Base-by-base conservation (phyloP, 2,797 vertebrate genomes). In the Hozukius guyotensis region DNA sequence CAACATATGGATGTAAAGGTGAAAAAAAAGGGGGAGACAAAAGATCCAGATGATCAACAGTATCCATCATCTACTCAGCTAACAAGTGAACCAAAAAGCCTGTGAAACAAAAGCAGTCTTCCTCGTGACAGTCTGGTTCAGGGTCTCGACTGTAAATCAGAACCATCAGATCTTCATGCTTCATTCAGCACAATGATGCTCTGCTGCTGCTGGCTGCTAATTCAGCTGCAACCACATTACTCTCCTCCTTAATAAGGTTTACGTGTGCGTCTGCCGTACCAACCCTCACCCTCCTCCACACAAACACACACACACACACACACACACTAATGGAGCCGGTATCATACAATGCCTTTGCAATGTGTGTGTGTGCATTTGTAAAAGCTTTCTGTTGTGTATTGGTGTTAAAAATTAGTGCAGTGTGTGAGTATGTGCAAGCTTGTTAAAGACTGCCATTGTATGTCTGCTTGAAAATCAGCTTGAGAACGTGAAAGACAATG, bases 171-270 rank as follows among this genome's bases (percentile, higher is more conserved):
- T 81, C 42, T 42, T 71, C 29, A 60, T 68, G 78, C 64, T 81
- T 77, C 87, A 78, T 76, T 84, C 83, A 81, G 81, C 66, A 75
- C 70, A 59, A 80, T 53, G 82, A 83, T 78, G 78, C 77, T 87
- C 82, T 18, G 76, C 84, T 88, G 80, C 83, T 75, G 75, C 78
- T 29, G 11, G 70, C 81, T 66, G 82, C 83, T 92, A 92, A 93
- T 93, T 91, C 89, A 86, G 83, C 86, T 49, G 78, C 89, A 92
- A 93, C 92, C 79, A 72, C 87, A 92, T 94, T 92, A 92, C 77
- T 78, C 56, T 80, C 27, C 74, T 64, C 10, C 80, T 75, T 91
- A 91, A 93, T 68, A 77, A 87, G 88, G 91, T 92, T 93, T 88
- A 73, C 72, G 20, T 32, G 81, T 60, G 74, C 14, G 27, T 88